phyloP scores from a whole-genome alignment of 2,113 vertebrate genomes.

The Corythornis madagascariensis region DNA sequence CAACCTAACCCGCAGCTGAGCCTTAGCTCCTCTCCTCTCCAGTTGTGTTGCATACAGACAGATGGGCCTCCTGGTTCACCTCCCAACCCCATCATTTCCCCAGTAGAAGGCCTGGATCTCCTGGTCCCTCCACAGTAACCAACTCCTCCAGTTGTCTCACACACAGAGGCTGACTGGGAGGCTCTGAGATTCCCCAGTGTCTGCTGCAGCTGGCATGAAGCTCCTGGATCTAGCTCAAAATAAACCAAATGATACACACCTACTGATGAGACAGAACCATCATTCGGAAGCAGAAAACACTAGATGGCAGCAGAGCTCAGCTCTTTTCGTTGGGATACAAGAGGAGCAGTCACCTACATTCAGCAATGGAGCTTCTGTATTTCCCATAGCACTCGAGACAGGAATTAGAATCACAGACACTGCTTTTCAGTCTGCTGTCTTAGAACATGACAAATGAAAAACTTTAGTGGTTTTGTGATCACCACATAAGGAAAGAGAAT shows the following conservation, averaged over 20 bases:
- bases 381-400: not conserved
- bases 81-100: no score
- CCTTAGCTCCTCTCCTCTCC: not conserved
- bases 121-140: not conserved
- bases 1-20: not conserved
- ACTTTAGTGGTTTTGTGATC: not conserved
- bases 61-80: no score
- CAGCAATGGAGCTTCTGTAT: not conserved
- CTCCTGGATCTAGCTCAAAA: not conserved
- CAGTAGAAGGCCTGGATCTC: no score
- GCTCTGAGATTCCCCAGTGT: not conserved
- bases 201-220: not conserved
- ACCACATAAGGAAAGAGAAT: not conserved
- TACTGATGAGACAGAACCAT: not conserved
- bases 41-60: not conserved
- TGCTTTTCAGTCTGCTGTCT: not conserved
- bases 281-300: not conserved
- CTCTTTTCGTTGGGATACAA: not conserved
- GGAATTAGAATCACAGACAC: not conserved
- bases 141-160: not conserved
- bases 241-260: not conserved
- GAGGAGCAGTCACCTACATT: not conserved
- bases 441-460: not conserved
- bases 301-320: not conserved
- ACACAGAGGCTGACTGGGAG: not conserved